Evolutionary conservation across 2,113 vertebrate species (phyloP).

Genomic region (Oryzias celebensis): DNA sequence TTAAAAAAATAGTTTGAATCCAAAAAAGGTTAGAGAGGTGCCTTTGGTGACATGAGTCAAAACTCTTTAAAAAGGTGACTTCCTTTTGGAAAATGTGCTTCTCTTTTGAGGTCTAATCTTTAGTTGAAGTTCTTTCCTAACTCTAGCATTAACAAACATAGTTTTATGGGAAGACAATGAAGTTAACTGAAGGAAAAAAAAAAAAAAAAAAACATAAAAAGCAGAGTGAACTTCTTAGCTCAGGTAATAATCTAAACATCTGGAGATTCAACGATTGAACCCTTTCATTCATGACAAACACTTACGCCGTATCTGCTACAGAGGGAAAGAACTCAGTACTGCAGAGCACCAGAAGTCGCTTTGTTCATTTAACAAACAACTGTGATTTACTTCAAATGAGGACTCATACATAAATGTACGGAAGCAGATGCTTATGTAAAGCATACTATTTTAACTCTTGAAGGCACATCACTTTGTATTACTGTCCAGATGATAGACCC

Average conservation of each 20-base stretch:
- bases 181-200: conserved; percentile 46
- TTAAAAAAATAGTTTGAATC: conserved; percentile 7
- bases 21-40: conserved; percentile 16
- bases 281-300: conserved; percentile 37
- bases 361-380: conserved; percentile 4
- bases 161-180: conserved; percentile 63
- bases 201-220: conserved; percentile 36
- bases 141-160: conserved; percentile 57
- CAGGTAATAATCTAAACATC: conserved; percentile 55
- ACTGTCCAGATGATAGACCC: too few species aligned
- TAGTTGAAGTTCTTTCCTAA: conserved; percentile 60
- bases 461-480: too few species aligned
- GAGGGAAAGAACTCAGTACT: conserved; percentile 2
- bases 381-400: conserved; percentile 3
- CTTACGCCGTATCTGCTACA: conserved; percentile 24
- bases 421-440: background rate
- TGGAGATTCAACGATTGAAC: conserved; percentile 32
- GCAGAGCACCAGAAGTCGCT: background rate
- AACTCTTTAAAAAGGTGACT: conserved; percentile 34
- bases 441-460: too few species aligned
- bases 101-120: conserved; percentile 58
- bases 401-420: background rate
- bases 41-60: conserved; percentile 25
- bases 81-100: conserved; percentile 26
- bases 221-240: conserved; percentile 39